phyloP scores from a whole-genome alignment of 2,888 invertebrate genomes.

The Epinotia demarniana region DNA sequence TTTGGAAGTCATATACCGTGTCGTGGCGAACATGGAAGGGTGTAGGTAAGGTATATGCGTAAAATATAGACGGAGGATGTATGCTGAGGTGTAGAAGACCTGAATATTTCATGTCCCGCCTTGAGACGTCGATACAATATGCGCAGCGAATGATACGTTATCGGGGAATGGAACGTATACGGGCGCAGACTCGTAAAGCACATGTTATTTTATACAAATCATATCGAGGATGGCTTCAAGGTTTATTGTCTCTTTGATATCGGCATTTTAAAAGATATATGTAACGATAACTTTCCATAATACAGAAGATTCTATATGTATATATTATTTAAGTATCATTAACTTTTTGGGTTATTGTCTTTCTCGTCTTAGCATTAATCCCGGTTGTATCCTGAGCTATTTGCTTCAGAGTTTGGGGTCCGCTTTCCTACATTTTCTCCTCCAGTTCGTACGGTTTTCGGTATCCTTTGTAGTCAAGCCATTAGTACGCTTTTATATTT shows the following conservation, averaged over 20 bases:
- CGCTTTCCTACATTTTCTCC: too few relatives aligned
- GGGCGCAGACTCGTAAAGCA: slow-evolving; percentile 32
- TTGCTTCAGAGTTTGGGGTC: too few relatives aligned
- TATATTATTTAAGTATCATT: neutral
- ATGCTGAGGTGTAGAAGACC: slow-evolving; percentile 40
- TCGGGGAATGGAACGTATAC: slow-evolving; percentile 43
- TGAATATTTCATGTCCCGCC: slow-evolving; percentile 49
- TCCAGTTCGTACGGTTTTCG: too few relatives aligned
- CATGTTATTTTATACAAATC: slow-evolving; percentile 35
- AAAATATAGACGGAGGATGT: slow-evolving; percentile 25
- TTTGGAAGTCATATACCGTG: slow-evolving; percentile 41
- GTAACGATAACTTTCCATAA: neutral
- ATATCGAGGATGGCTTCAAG: slow-evolving; percentile 20
- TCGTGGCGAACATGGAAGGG: slow-evolving; percentile 21
- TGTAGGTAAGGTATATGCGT: neutral
- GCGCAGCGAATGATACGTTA: slow-evolving; percentile 46
- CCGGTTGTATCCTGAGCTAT: too few relatives aligned
- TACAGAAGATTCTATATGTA: neutral
- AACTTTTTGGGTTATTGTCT: neutral
- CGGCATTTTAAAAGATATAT: slow-evolving; percentile 6
- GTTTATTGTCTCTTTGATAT: slow-evolving; percentile 23
- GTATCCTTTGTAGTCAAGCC: too few relatives aligned
- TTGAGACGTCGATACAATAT: slow-evolving; percentile 46
- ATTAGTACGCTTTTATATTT: too few relatives aligned
- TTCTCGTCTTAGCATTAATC: too few relatives aligned